phyloP scores from a whole-genome alignment of 2,113 vertebrate species.

The Halichoeres trimaculatus region DNA sequence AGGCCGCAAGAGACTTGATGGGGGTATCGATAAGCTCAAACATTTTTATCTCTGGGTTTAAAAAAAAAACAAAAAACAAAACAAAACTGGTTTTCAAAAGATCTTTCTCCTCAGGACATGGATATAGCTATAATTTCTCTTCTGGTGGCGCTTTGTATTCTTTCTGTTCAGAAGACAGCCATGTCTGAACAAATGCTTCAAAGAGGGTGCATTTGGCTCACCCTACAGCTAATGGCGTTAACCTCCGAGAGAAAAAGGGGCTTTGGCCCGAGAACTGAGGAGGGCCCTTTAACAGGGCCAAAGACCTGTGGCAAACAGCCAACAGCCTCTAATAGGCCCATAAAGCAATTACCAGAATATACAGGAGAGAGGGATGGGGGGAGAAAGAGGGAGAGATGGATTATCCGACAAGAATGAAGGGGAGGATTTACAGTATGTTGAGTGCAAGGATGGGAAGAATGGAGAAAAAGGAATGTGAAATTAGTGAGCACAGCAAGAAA shows the following conservation, averaged over 20 bases:
- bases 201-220: conserved; percentile 48
- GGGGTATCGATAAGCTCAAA: too few relatives aligned
- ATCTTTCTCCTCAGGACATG: too few relatives aligned
- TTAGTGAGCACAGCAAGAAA: conserved; percentile 49
- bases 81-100: too few relatives aligned
- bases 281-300: conserved; percentile 59
- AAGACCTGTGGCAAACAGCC: conserved; percentile 65
- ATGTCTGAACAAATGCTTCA: conserved; percentile 21
- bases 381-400: conserved; percentile 39
- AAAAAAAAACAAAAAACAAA: too few relatives aligned
- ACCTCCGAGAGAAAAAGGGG: conserved; percentile 51
- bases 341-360: conserved; percentile 80
- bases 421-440: conserved; percentile 31
- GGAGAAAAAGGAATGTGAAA: conserved; percentile 27
- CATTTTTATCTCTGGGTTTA: too few relatives aligned
- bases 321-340: conserved; percentile 68
- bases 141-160: not conserved
- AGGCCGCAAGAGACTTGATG: too few relatives aligned
- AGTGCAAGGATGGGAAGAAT: conserved; percentile 24
- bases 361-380: not conserved
- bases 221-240: conserved; percentile 75
- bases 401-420: conserved; percentile 38
- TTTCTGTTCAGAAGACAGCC: conserved; percentile 13
- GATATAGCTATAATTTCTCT: too few relatives aligned
- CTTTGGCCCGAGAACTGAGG: conserved; percentile 41